Conservation (phyloP, 1,140 invertebrate genomes). For the Nasonia giraulti region DNA sequence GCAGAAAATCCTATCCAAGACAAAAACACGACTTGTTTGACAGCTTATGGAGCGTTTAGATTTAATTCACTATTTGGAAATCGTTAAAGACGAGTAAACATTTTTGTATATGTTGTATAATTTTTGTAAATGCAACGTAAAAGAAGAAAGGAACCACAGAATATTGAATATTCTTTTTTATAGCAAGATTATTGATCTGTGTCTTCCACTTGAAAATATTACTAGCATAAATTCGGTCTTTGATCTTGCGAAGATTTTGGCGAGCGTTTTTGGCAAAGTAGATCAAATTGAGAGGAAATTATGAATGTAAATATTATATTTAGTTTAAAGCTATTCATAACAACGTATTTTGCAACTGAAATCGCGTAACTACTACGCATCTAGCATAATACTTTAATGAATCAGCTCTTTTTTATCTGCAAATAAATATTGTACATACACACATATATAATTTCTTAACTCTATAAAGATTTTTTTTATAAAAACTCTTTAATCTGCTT, state of each 20-base stretch:
- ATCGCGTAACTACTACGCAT: too few species aligned
- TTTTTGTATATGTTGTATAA: not conserved
- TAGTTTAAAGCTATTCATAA: too few species aligned
- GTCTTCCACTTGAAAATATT: not conserved
- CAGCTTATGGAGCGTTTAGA: not conserved
- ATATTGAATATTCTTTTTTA: constrained; percentile 1
- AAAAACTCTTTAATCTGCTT: too few species aligned
- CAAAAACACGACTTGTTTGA: not conserved
- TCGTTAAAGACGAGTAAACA: not conserved
- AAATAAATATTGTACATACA: not conserved
- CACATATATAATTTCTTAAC: not conserved
- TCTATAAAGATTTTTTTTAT: too few species aligned
- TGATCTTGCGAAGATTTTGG: not conserved
- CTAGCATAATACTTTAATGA: not conserved
- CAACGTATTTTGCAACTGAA: not conserved
- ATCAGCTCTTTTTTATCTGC: not conserved
- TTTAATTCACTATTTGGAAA: not conserved
- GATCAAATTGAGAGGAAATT: not conserved
- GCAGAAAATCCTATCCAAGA: not conserved
- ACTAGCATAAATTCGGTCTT: not conserved
- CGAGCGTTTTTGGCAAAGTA: not conserved
- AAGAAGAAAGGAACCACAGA: not conserved
- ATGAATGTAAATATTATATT: not conserved
- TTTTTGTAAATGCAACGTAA: not conserved
- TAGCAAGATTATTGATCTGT: not conserved